A percentile compares a stretch with the other conserved stretches of the same genome.
phyloP scores from a whole-genome alignment of 1,140 invertebrate species.

The Gryon sp. region DNA sequence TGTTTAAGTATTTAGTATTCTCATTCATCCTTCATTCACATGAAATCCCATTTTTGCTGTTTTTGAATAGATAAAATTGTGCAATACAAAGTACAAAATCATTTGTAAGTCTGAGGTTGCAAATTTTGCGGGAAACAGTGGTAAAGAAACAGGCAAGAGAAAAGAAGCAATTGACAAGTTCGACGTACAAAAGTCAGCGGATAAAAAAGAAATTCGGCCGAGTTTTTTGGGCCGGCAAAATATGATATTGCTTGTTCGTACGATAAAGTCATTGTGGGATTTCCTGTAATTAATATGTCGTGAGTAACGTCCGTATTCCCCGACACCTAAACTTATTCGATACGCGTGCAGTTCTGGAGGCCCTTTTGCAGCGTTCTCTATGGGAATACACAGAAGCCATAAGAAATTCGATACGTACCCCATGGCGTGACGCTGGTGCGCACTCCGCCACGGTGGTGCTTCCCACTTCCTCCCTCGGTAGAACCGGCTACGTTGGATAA shows the following conservation, averaged over 20 bases:
- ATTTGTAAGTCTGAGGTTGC: no score
- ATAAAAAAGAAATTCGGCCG: not conserved
- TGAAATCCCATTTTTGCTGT: no score
- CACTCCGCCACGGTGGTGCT: conserved; percentile 76
- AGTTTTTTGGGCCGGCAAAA: conserved; percentile 38
- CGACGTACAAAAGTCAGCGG: conserved; percentile 9
- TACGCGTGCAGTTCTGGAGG: conserved; percentile 60
- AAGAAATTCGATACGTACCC: conserved; percentile 79
- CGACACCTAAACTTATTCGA: conserved; percentile 62
- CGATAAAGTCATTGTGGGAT: conserved; percentile 71
- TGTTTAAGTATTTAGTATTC: not conserved
- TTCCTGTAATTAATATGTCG: conserved; percentile 78
- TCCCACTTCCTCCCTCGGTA: conserved; percentile 78
- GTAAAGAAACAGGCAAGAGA: no score
- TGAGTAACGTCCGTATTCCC: conserved; percentile 58
- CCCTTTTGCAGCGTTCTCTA: conserved; percentile 63
- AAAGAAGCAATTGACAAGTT: no score
- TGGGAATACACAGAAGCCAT: conserved; percentile 80
- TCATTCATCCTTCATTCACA: not conserved
- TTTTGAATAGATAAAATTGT: no score
- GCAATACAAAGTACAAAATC: no score
- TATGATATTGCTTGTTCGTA: conserved; percentile 53
- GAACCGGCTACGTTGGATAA: conserved; percentile 44
- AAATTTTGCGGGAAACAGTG: no score
- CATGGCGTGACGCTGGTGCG: conserved; percentile 70